Percentiles rank a stretch among this genome's conserved stretches.
These are phyloP conservation scores for Morelia viridis DNA, from an alignment of 2,797 vertebrate genomes.

Conservation along the genomic window DNA sequence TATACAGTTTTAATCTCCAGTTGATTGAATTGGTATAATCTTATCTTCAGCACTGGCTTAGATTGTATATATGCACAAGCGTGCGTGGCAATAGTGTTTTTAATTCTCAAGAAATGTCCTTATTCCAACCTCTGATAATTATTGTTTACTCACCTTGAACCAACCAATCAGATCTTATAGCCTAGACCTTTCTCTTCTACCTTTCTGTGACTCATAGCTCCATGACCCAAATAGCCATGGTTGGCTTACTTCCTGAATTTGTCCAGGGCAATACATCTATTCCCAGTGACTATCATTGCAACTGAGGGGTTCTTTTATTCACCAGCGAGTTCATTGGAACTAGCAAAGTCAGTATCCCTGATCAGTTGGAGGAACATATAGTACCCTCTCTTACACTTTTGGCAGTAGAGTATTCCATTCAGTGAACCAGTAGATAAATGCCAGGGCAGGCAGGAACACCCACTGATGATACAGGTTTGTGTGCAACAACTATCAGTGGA, in stretches of 20 bases:
- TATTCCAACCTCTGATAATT: not conserved
- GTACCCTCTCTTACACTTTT: not conserved
- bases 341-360: not conserved
- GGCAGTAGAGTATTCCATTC: not conserved
- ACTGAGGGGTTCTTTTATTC: not conserved
- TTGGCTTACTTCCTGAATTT: not conserved
- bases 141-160: slow-evolving; percentile 14
- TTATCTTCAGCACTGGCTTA: slow-evolving; percentile 49
- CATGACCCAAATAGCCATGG: slow-evolving; percentile 4
- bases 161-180: slow-evolving; percentile 44
- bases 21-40: slow-evolving; percentile 48
- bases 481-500: not conserved
- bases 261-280: not conserved
- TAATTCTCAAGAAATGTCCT: not conserved
- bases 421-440: not conserved
- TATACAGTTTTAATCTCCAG: not conserved
- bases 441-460: not conserved
- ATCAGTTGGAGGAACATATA: not conserved
- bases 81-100: not conserved
- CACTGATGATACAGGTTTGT: not conserved
- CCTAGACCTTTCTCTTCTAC: not conserved
- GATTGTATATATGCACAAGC: not conserved
- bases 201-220: slow-evolving; percentile 9
- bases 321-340: not conserved
- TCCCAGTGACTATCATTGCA: not conserved